phyloP scores from a whole-genome alignment of 35 echinoderm and acorn worm genomes.

The Patiria miniata region DNA sequence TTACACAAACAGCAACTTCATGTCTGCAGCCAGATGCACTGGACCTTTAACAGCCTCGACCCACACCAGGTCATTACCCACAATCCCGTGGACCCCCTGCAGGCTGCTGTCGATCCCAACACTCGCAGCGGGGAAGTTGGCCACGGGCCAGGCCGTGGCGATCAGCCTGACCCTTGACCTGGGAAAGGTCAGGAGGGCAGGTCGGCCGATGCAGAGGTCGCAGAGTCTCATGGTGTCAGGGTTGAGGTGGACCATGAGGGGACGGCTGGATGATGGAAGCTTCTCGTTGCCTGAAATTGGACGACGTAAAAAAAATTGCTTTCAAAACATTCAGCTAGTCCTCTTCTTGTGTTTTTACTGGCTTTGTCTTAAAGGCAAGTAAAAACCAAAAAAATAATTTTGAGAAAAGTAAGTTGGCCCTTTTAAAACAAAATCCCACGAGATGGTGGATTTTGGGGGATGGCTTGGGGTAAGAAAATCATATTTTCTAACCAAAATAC shows the following conservation, averaged over 20 bases:
- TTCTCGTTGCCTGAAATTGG: slow-evolving; percentile 23
- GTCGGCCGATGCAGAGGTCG: slow-evolving; percentile 67
- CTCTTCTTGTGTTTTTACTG: no score
- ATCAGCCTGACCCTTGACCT: slow-evolving; percentile 36
- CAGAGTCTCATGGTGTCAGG: slow-evolving; percentile 68
- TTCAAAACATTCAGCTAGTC: no score
- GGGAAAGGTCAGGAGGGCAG: slow-evolving; percentile 30
- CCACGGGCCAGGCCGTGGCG: slow-evolving; percentile 59
- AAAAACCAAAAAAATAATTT: no score
- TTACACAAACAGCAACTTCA: slow-evolving; percentile 54
- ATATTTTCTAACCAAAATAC: no score
- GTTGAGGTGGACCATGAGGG: slow-evolving; percentile 63
- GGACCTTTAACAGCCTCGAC: slow-evolving; percentile 39
- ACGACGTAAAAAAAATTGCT: no score
- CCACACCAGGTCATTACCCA: slow-evolving; percentile 27
- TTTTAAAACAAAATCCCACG: no score
- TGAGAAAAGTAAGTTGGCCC: no score
- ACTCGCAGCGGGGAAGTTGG: slow-evolving; percentile 32
- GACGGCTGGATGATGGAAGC: slow-evolving; percentile 20
- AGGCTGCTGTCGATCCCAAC: slow-evolving; percentile 9
- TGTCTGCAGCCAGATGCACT: slow-evolving; percentile 33
- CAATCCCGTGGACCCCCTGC: slow-evolving; percentile 23
- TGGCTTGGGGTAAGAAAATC: no score
- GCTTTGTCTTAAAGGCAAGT: no score
- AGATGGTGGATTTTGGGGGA: no score